Evolutionary conservation across 2,888 invertebrate species (phyloP).

Genomic region (Mythimna pallens): DNA sequence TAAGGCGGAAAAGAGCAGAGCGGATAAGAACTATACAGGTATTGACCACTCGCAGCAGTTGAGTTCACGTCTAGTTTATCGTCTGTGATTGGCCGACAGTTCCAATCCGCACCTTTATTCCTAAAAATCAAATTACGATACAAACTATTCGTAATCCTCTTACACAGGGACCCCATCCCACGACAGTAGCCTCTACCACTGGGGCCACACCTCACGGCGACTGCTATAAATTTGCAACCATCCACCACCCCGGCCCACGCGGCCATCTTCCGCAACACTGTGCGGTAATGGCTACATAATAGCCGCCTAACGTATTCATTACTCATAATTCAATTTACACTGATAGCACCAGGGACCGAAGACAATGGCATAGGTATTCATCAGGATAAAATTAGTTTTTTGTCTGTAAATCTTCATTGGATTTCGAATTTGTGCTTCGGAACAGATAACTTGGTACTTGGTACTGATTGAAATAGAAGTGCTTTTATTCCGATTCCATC

Average conservation of each 20-base stretch:
- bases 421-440: neutral
- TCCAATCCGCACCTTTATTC: no score
- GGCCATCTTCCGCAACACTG: constrained; percentile 9
- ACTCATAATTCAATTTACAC: constrained; percentile 20
- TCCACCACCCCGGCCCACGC: neutral
- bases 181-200: neutral
- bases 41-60: no score
- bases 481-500: neutral
- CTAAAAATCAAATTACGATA: no score
- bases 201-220: neutral
- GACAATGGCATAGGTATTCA: neutral
- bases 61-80: no score
- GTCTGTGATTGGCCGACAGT: no score
- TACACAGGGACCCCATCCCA: neutral
- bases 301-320: constrained; percentile 42
- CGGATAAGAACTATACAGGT: no score
- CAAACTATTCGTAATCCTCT: no score
- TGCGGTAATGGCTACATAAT: constrained; percentile 41
- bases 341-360: neutral
- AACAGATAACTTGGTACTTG: neutral
- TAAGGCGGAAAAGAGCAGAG: no score
- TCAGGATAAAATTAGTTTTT: neutral
- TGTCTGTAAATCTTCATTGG: neutral
- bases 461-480: neutral
- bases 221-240: constrained; percentile 2